Evolutionary conservation across 2,797 vertebrate species (phyloP).

Genomic region (Oreochromis grahami): DNA sequence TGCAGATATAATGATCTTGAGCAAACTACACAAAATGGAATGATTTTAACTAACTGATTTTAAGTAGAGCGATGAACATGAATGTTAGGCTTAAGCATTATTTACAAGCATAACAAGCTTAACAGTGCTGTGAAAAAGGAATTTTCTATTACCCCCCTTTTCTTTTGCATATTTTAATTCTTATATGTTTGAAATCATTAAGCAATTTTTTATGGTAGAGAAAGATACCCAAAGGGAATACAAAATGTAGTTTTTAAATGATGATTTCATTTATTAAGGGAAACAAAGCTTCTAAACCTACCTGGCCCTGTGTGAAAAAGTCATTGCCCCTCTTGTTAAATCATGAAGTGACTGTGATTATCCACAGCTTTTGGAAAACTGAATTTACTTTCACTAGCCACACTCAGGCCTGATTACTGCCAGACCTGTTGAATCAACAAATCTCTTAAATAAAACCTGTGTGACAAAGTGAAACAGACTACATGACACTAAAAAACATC

Average conservation of each 20-base stretch:
- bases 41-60: background rate
- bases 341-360: background rate
- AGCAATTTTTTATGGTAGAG: background rate
- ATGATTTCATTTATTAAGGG: background rate
- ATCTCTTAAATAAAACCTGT: background rate
- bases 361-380: background rate
- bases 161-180: background rate
- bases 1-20: background rate
- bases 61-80: background rate
- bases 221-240: background rate
- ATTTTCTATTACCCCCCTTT: background rate
- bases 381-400: background rate
- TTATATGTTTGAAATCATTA: background rate
- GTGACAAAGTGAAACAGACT: background rate
- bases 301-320: background rate
- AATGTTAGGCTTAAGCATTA: background rate
- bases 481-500: background rate
- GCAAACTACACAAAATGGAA: background rate
- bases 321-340: background rate
- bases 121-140: background rate
- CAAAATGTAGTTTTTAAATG: background rate
- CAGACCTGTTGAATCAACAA: background rate
- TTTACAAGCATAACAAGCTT: background rate
- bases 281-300: background rate
- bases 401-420: background rate